Conservation (phyloP, 2,113 vertebrate species). For the Urocynchramus pylzowi region DNA sequence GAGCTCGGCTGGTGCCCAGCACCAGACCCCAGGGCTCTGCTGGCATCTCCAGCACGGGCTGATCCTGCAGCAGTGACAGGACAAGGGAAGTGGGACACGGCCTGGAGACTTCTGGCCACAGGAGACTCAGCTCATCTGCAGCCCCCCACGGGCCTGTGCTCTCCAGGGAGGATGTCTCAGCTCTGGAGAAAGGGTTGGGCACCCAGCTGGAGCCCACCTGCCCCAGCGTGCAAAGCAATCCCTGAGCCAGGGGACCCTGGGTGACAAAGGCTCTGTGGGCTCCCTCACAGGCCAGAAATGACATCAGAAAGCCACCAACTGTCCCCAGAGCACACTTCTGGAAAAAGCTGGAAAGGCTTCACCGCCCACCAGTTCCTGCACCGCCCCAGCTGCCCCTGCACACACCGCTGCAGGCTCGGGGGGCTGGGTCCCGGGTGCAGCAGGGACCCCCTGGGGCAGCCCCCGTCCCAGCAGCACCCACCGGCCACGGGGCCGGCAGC, state of each 20-base stretch:
- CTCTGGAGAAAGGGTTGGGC: not conserved
- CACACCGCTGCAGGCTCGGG: accelerated
- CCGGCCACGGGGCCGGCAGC: not conserved
- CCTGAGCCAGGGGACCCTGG: not conserved
- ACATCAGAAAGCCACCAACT: not conserved
- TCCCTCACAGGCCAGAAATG: not conserved
- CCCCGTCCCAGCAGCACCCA: not conserved
- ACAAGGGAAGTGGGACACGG: not conserved
- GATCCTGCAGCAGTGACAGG: not conserved
- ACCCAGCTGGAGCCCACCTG: not conserved
- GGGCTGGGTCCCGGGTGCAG: accelerated
- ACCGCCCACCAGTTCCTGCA: accelerated
- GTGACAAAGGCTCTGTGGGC: not conserved
- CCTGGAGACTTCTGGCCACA: not conserved
- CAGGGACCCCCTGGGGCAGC: not conserved
- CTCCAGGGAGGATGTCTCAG: no score
- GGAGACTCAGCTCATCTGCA: not conserved
- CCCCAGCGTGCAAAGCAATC: not conserved
- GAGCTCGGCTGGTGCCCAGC: not conserved
- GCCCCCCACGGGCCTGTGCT: accelerated
- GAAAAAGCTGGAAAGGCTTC: not conserved
- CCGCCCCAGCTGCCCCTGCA: accelerated
- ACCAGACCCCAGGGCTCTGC: not conserved
- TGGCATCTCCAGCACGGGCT: accelerated
- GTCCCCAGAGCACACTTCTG: not conserved